phyloP scores from a whole-genome alignment of 2,797 vertebrate species.

The Vespertilio murinus region DNA sequence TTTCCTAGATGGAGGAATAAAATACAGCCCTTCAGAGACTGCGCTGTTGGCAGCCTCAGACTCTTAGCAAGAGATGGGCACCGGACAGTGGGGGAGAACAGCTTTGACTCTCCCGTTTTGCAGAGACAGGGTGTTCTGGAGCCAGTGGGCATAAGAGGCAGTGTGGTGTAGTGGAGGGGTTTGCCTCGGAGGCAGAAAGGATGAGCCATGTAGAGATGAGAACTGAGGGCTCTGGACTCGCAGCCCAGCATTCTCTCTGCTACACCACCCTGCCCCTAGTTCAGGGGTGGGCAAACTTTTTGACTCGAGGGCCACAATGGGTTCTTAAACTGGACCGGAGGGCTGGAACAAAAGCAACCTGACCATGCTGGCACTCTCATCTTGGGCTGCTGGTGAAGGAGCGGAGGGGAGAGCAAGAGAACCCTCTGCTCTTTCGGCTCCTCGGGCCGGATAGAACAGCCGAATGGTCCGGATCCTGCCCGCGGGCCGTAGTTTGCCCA shows the following conservation, averaged over 20 bases:
- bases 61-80: slow-evolving; percentile 9
- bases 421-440: no score
- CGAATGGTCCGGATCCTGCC: no score
- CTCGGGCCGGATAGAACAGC: no score
- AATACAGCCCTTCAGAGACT: neutral
- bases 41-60: slow-evolving; percentile 11
- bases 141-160: neutral
- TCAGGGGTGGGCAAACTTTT: no score
- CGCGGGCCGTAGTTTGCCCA: no score
- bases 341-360: no score
- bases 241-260: neutral
- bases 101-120: slow-evolving; percentile 17
- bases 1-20: neutral
- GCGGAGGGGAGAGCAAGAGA: no score
- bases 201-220: neutral
- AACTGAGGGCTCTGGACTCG: neutral
- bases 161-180: neutral
- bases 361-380: no score
- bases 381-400: no score
- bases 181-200: neutral
- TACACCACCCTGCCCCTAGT: neutral
- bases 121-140: neutral
- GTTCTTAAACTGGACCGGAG: no score
- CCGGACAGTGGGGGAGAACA: neutral
- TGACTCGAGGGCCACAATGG: no score